A percentile compares a stretch with the other conserved stretches of the same genome.
Evolutionary conservation across 2,797 vertebrate species (phyloP).

Genomic region (Semotilus atromaculatus): DNA sequence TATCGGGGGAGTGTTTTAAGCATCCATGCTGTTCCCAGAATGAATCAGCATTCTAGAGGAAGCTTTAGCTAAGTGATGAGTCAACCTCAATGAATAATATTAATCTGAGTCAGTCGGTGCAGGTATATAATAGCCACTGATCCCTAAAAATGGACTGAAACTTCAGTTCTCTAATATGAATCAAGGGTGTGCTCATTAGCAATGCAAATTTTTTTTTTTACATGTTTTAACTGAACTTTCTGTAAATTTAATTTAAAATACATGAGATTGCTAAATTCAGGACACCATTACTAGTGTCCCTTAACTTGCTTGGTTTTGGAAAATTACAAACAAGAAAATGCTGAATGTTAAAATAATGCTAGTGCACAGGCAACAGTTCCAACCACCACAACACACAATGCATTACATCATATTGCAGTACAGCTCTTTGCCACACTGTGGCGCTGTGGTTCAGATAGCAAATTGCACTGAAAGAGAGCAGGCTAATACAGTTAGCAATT

Average conservation of each 20-base stretch:
- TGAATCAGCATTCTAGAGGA: slow-evolving; percentile 57
- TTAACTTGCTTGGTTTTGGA: background rate
- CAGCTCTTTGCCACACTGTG: slow-evolving; percentile 41
- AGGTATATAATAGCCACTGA: slow-evolving; percentile 30
- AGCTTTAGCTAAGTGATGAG: slow-evolving; percentile 53
- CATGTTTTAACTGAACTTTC: background rate
- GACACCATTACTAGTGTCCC: background rate
- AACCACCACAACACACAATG: background rate
- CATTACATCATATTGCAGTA: slow-evolving; percentile 39
- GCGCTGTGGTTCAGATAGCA: slow-evolving; percentile 6
- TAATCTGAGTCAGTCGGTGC: slow-evolving; percentile 35
- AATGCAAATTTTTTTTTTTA: too few species aligned
- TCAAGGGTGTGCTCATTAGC: background rate
- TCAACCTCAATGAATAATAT: slow-evolving; percentile 59
- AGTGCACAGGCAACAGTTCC: background rate
- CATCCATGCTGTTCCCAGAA: slow-evolving; percentile 14
- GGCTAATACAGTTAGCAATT: background rate
- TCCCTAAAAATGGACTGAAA: slow-evolving; percentile 24
- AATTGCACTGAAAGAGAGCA: background rate
- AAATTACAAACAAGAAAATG: background rate
- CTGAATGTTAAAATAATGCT: background rate
- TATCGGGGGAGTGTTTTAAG: slow-evolving; percentile 6
- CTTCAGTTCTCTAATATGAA: background rate
- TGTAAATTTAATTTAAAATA: background rate
- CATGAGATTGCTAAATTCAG: too few species aligned